Evolutionary conservation across 2,113 vertebrate genomes (phyloP).

Genomic region (Paracanthobrama guichenoti): DNA sequence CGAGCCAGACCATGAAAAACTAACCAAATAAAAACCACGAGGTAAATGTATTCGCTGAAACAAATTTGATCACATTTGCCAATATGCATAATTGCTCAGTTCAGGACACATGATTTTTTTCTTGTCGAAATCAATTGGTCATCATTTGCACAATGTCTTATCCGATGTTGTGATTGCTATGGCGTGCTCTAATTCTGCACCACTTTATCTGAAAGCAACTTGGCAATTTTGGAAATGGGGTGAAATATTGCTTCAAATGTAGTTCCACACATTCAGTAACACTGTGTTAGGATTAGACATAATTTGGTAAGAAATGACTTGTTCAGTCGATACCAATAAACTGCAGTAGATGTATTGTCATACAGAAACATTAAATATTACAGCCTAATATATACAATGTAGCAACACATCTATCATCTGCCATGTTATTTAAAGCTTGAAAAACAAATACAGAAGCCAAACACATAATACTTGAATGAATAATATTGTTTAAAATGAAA

Average conservation of each 20-base stretch:
- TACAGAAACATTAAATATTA: constrained; percentile 50
- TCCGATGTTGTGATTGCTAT: background rate
- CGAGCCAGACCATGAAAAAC: constrained; percentile 36
- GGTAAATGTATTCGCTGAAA: constrained; percentile 38
- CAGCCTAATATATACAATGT: constrained; percentile 60
- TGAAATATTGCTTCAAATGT: constrained; percentile 32
- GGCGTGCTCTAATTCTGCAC: constrained; percentile 5
- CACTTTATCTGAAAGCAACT: background rate
- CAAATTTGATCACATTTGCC: constrained; percentile 31
- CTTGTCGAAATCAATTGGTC: background rate
- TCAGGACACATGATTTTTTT: background rate
- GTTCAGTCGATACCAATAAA: constrained; percentile 47
- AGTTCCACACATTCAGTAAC: constrained; percentile 33
- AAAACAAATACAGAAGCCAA: constrained; percentile 44
- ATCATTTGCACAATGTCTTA: background rate
- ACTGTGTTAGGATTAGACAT: constrained; percentile 46
- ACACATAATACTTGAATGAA: constrained; percentile 18
- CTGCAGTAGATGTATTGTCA: constrained; percentile 52
- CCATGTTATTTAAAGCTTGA: constrained; percentile 50
- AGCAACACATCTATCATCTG: constrained; percentile 42
- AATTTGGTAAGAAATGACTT: constrained; percentile 34
- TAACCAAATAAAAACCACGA: constrained; percentile 3
- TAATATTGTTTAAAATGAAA: constrained; percentile 34
- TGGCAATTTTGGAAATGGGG: background rate
- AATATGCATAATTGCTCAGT: background rate